These are phyloP conservation scores for Argyrosomus regius DNA, from an alignment of 2,797 vertebrate species.

Conservation along the genomic window DNA sequence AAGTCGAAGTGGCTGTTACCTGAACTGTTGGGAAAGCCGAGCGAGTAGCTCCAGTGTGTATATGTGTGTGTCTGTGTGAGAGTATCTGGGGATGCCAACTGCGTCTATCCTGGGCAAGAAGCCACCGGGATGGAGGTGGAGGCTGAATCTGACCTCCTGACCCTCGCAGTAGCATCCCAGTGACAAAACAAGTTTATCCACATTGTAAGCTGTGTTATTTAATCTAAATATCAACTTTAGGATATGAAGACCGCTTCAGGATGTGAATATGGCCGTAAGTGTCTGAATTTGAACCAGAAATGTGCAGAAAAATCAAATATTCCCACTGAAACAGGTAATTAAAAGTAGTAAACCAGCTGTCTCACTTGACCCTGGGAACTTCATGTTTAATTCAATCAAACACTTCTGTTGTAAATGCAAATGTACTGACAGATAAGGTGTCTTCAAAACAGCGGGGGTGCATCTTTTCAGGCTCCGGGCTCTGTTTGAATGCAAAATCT, in stretches of 20 bases:
- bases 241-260: too few species aligned
- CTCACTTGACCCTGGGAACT: neutral
- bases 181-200: neutral
- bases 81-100: constrained; percentile 53
- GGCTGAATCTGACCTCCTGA: constrained; percentile 52
- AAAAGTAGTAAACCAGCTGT: neutral
- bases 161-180: constrained; percentile 40
- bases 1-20: constrained; percentile 68
- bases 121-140: constrained; percentile 62
- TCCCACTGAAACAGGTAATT: neutral
- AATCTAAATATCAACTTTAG: neutral
- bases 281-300: too few species aligned
- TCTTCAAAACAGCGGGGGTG: constrained; percentile 50
- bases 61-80: constrained; percentile 25
- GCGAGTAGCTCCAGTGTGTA: constrained; percentile 9
- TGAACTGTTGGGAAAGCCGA: constrained; percentile 58
- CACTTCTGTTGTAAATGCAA: constrained; percentile 43
- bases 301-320: neutral
- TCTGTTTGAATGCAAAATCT: constrained; percentile 75
- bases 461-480: constrained; percentile 37
- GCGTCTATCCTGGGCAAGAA: constrained; percentile 47
- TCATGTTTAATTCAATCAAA: constrained; percentile 27
- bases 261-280: too few species aligned
- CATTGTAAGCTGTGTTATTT: neutral
- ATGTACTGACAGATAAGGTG: constrained; percentile 45